Evolutionary conservation across 2,888 invertebrate genomes (phyloP).

Genomic region (Drosophila anomelani): DNA sequence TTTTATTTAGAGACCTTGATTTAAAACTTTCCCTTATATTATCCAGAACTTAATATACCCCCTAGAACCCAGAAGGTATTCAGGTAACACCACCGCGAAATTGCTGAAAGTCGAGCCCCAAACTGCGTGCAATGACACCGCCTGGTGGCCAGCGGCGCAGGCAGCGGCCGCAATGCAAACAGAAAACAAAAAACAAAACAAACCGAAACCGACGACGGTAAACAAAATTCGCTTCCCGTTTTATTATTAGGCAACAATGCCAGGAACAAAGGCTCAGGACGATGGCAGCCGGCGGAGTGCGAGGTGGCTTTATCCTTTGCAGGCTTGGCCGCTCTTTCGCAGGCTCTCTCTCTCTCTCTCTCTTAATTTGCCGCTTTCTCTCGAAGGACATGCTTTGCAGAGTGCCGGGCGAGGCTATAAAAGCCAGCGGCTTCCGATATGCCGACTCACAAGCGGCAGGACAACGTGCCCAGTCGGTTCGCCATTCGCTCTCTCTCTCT

Average conservation of each 20-base stretch:
- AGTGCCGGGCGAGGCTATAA: constrained; percentile 78
- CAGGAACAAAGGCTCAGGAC: constrained; percentile 14
- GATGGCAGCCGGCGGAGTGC: neutral
- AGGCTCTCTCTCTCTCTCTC: neutral
- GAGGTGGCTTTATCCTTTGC: constrained; percentile 8
- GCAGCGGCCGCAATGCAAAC: constrained; percentile 28
- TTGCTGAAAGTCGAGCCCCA: constrained; percentile 16
- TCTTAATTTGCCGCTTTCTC: neutral
- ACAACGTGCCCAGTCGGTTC: constrained; percentile 59
- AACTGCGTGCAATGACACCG: constrained; percentile 48
- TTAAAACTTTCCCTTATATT: too few species aligned
- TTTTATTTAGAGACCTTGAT: too few species aligned
- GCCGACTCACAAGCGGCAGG: constrained; percentile 81
- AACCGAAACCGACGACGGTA: constrained; percentile 38
- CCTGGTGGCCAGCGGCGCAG: constrained; percentile 50
- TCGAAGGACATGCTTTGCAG: constrained; percentile 28
- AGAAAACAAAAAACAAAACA: constrained; percentile 25
- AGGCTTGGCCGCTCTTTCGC: neutral
- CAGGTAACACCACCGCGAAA: constrained; percentile 4
- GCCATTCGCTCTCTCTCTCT: constrained; percentile 24
- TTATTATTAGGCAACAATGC: constrained; percentile 54
- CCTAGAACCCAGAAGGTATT: neutral
- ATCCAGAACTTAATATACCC: neutral
- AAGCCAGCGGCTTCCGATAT: constrained; percentile 74
- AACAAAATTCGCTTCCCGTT: constrained; percentile 61